Evolutionary conservation across 2,888 invertebrate species (phyloP).

Genomic region (Eutolmus rufibarbis): DNA sequence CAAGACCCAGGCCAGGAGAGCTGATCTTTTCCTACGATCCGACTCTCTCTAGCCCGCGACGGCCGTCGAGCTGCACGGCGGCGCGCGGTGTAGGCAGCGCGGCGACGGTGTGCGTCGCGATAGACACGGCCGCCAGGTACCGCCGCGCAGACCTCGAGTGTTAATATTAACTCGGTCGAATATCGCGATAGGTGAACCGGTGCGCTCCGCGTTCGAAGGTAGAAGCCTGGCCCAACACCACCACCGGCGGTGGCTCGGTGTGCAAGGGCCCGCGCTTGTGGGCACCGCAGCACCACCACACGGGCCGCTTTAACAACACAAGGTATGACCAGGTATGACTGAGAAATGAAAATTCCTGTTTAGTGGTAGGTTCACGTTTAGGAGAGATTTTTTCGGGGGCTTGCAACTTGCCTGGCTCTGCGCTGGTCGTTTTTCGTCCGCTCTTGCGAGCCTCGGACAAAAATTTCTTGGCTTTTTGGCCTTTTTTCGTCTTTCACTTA

Average conservation of each 20-base stretch:
- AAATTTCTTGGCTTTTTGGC: constrained; percentile 29
- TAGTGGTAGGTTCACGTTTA: constrained; percentile 46
- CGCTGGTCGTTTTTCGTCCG: neutral
- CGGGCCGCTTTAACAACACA: neutral
- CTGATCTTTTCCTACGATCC: neutral
- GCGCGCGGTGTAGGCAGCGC: neutral
- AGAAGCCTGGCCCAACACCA: neutral
- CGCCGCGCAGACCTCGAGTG: neutral
- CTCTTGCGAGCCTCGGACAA: neutral
- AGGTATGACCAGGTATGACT: constrained; percentile 20
- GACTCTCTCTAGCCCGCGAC: neutral
- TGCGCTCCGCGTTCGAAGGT: constrained; percentile 19
- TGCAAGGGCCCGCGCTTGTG: neutral
- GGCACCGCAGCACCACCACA: neutral
- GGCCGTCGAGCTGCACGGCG: neutral
- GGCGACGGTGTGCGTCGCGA: neutral
- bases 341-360: constrained; percentile 45
- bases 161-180: constrained; percentile 16
- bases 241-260: neutral
- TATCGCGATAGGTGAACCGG: constrained; percentile 35
- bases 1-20: neutral
- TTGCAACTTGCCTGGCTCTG: neutral
- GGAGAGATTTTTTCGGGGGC: constrained; percentile 30
- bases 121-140: neutral
- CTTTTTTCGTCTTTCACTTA: constrained; percentile 15